A percentile compares a stretch with the other conserved stretches of the same genome.
Conservation (phyloP, 2,888 invertebrate genomes). For the Phytoseiulus persimilis region DNA sequence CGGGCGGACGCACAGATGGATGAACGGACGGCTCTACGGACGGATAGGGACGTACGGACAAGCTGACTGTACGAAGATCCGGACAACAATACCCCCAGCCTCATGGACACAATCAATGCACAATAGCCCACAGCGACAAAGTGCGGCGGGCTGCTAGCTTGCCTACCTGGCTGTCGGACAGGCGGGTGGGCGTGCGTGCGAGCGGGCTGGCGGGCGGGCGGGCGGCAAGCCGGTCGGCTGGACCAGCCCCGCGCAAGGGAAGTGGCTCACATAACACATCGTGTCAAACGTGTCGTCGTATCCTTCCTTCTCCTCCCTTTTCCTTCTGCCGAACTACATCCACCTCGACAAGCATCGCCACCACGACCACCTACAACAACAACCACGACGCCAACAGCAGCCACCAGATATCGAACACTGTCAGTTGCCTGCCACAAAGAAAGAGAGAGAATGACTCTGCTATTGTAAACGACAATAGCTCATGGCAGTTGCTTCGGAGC, state of each 20-base stretch:
- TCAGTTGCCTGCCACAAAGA: slow-evolving; percentile 5
- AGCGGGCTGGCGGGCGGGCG: no score
- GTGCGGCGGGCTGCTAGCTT: neutral
- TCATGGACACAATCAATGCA: neutral
- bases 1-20: neutral
- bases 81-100: neutral
- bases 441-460: neutral
- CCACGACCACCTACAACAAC: neutral
- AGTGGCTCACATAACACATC: neutral
- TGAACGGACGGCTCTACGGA: neutral
- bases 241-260: neutral
- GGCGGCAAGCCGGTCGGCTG: no score
- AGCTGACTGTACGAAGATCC: neutral
- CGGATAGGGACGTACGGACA: neutral
- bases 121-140: neutral
- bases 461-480: neutral
- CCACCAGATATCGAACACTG: neutral
- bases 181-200: neutral
- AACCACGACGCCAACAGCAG: neutral
- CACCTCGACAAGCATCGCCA: neutral
- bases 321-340: neutral
- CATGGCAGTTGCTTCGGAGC: neutral
- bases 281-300: slow-evolving; percentile 5
- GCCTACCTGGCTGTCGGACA: neutral
- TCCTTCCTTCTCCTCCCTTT: neutral